phyloP scores from a whole-genome alignment of 1,140 invertebrate species.

The Drosophila littoralis region DNA sequence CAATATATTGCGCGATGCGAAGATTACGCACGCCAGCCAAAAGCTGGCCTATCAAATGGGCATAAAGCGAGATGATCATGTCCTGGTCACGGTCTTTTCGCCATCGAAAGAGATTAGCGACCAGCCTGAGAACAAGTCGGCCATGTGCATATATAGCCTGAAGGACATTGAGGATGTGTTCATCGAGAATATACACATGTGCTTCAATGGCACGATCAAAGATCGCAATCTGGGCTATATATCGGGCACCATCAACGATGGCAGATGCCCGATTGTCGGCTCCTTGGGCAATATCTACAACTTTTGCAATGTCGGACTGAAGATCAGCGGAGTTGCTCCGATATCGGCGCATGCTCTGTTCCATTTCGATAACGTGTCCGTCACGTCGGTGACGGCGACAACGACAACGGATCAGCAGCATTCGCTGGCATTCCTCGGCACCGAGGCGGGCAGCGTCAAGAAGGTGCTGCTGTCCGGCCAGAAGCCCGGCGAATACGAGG shows the following conservation, averaged over 20 bases:
- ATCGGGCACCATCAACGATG: conserved; percentile 95
- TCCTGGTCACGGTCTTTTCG: conserved; percentile 94
- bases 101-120: conserved; percentile 92
- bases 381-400: conserved; percentile 93
- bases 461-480: conserved; percentile 90
- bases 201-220: conserved; percentile 96
- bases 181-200: conserved; percentile 98
- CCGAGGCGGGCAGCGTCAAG: conserved; percentile 90
- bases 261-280: conserved; percentile 93
- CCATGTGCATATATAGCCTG: conserved; percentile 93
- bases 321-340: conserved; percentile 94
- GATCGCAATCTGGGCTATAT: conserved; percentile 97
- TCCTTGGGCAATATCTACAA: conserved; percentile 95
- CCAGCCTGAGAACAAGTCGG: conserved; percentile 91
- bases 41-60: conserved; percentile 92
- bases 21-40: conserved; percentile 91
- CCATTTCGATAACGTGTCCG: conserved; percentile 91
- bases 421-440: conserved; percentile 96
- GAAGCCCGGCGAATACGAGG: conserved; percentile 91
- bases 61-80: conserved; percentile 90
- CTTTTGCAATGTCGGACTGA: conserved; percentile 96
- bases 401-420: conserved; percentile 90
- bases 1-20: conserved; percentile 96
- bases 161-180: conserved; percentile 96
- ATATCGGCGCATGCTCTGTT: conserved; percentile 90